Evolutionary conservation across 1,140 invertebrate genomes (phyloP).

Genomic region (Gryllus bimaculatus): DNA sequence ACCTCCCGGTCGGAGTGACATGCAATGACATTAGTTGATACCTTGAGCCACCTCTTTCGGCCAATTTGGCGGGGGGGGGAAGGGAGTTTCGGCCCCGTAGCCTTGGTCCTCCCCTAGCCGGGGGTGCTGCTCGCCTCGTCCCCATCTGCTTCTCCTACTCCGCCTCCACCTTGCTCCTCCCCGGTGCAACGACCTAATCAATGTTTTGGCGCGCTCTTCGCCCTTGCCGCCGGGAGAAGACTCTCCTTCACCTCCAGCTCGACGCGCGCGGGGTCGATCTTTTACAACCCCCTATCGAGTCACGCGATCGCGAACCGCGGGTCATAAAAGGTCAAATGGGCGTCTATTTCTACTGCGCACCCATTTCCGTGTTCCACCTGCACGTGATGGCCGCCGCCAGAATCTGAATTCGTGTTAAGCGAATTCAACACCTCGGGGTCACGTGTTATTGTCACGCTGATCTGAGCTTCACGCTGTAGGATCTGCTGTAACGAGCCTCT

Average conservation of each 20-base stretch:
- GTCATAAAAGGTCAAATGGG: constrained; percentile 4
- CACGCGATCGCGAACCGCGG: background rate
- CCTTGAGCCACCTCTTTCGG: too few relatives aligned
- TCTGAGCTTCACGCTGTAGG: too few relatives aligned
- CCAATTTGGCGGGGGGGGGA: too few relatives aligned
- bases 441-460: too few relatives aligned
- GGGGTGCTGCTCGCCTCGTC: background rate
- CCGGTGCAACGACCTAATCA: background rate
- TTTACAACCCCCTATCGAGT: background rate
- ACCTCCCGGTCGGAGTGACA: too few relatives aligned
- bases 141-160: background rate
- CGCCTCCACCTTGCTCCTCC: too few relatives aligned
- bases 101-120: too few relatives aligned
- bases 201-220: background rate
- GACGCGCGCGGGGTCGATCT: background rate
- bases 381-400: background rate
- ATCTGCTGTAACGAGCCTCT: too few relatives aligned
- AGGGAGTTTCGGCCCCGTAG: too few relatives aligned
- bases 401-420: background rate
- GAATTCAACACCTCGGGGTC: background rate
- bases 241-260: background rate
- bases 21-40: too few relatives aligned
- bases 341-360: background rate
- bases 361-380: background rate
- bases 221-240: background rate